Base-by-base conservation (phyloP, 2,797 vertebrate genomes). In the Novumbra hubbsi region DNA sequence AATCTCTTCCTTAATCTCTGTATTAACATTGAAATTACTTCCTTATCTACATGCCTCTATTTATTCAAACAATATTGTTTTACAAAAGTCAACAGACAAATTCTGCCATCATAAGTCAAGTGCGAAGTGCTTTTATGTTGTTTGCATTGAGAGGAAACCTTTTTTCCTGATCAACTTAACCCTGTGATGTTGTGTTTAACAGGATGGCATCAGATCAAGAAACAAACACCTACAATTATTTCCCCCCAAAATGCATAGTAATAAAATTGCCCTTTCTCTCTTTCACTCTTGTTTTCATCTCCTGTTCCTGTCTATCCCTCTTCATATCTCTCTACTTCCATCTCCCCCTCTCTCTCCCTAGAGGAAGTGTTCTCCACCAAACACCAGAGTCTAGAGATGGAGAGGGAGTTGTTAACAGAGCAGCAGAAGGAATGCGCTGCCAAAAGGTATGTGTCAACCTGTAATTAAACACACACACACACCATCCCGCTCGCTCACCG, bases 381-480 rank as follows among this genome's bases (percentile, higher is more conserved):
- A 80, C 92, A 93, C 8, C 91, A 95, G 84, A 92, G 91, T 83
- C 94, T 98, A 83, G 93, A 95, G 78, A 93, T 92, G 68, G 95
- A 97, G 82, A 95, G 92, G 11, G 95, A 96, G 80, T 95, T 95
- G 24, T 85, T 99, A 81, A 88, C 90, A 71, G 96, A 95, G 83
- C 77, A 94, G 81, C 95, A 94, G 80, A 98, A 98, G 85, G 96
- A 98, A 88, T 96, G 96, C 80, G 95, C 96, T 28, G 95, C 95
- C 45, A 98, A 98, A 93, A 97, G 97, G 97, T 98, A 94, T 90
- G 85, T 72, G 5, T 74, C 34, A 69, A 67, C 78, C 80, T 80
- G 62, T 83, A 83, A 88, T 91, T 86, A 85, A 16, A 1, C 63
- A 71, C 70, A 68, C 70, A 68, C 70, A 28, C 34, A 72, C 69